These are phyloP conservation scores for Lerista edwardsae DNA, from an alignment of 2,797 vertebrate species.

Conservation along the genomic window DNA sequence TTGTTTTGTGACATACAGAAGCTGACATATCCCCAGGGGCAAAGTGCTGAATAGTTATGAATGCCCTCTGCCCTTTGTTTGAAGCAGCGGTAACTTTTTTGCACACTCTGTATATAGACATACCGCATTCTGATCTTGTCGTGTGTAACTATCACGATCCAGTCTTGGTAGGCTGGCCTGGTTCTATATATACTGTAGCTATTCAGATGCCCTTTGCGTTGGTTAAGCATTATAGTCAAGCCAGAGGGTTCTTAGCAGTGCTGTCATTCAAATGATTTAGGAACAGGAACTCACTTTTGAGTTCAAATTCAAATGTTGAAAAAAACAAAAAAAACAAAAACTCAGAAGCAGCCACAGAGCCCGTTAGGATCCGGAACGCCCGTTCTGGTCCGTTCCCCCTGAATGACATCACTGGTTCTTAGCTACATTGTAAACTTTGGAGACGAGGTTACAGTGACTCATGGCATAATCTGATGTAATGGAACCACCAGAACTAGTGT, in stretches of 20 bases:
- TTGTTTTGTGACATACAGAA: conserved; percentile 31
- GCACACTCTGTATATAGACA: background rate
- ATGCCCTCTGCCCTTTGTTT: background rate
- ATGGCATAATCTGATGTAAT: too few relatives aligned
- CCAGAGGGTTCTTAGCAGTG: background rate
- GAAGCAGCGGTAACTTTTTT: background rate
- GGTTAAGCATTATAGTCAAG: background rate
- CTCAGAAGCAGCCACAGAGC: too few relatives aligned
- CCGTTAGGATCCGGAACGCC: too few relatives aligned
- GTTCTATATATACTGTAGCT: conserved; percentile 11
- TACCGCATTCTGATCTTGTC: conserved; percentile 8
- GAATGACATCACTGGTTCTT: too few relatives aligned
- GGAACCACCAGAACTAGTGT: too few relatives aligned
- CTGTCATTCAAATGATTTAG: too few relatives aligned
- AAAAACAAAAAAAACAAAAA: too few relatives aligned
- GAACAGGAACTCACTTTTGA: too few relatives aligned
- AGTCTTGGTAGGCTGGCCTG: background rate
- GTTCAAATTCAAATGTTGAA: too few relatives aligned
- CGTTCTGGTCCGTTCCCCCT: too few relatives aligned
- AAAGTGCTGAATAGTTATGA: conserved; percentile 1
- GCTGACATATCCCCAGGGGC: background rate
- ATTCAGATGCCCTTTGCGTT: background rate
- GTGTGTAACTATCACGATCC: background rate
- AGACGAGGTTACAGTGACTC: background rate
- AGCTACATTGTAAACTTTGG: background rate